Evolutionary conservation across 2,113 vertebrate species (phyloP), one percentile per base, ranked within the genome.

Genomic region (Callopanchax toddi): DNA sequence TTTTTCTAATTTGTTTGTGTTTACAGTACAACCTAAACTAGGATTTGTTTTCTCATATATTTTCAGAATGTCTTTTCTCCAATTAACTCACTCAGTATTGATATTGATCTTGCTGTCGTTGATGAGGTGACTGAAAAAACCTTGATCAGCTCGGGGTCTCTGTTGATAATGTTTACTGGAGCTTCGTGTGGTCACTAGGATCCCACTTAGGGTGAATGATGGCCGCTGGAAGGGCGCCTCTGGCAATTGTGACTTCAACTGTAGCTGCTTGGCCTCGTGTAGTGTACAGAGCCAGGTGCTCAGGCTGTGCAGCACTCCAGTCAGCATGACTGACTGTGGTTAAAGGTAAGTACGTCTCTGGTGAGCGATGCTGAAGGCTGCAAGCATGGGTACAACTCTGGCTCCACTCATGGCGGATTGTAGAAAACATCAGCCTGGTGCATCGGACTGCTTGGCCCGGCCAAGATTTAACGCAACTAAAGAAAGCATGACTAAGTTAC

Each of bases 171-270:
- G 65, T 83, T 87, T 84, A 71, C 70, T 57, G 50, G 54, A 1
- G 42, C 82, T 73, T 72, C 71, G 71, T 79, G 83, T 71, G 85
- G 83, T 80, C 83, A 42, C 78, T 79, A 72, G 70, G 79, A 78
- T 81, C 75, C 82, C 74, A 82, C 69, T 87, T 80, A 83, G 78
- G 71, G 68, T 83, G 83, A 89, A 76, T 65, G 83, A 86, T 81
- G 85, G 83, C 72, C 81, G 80, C 83, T 82, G 80, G 56, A 57
- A 84, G 67, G 83, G 26, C 18, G 78, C 88, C 83, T 79, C 82
- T 79, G 82, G 85, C 85, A 72, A 78, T 66, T 74, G 79, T 67
- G 83, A 79, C 69, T 83, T 69, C 50, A 75, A 66, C 83, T 61
- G 61, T 52, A 74, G 76, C 71, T 75, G 79, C 78, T 77, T 58